phyloP scores from a whole-genome alignment of 64 coral and sea anemone genomes.

The Pocillopora damicornis region DNA sequence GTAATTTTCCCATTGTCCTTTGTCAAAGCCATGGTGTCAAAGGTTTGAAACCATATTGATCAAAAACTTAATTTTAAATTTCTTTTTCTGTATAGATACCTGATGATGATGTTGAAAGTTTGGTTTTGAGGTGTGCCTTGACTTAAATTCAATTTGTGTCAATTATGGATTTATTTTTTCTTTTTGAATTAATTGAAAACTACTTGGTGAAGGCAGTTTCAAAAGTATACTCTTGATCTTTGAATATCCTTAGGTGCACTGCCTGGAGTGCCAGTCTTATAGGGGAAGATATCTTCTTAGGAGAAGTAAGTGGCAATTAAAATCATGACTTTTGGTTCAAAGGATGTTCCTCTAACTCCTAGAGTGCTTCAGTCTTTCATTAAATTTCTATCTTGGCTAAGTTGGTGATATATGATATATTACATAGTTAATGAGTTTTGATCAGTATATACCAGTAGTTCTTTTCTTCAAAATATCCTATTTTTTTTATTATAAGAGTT shows the following conservation, averaged over 20 bases:
- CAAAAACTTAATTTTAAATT: neutral
- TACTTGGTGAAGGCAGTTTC: neutral
- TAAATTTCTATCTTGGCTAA: too few species aligned
- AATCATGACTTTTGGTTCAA: neutral
- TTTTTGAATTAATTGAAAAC: neutral
- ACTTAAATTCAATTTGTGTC: neutral
- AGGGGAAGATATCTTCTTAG: conserved; percentile 84
- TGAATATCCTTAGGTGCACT: conserved; percentile 44
- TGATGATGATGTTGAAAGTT: conserved; percentile 67
- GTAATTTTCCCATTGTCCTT: too few species aligned
- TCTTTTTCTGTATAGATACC: conserved; percentile 41
- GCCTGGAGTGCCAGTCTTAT: conserved; percentile 86
- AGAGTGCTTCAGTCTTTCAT: too few species aligned
- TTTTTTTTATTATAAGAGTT: too few species aligned
- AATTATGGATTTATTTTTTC: neutral
- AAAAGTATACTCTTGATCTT: neutral
- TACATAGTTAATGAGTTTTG: too few species aligned
- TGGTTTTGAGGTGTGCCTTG: conserved; percentile 50
- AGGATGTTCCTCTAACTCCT: neutral
- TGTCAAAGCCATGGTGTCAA: too few species aligned
- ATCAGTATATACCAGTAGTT: too few species aligned
- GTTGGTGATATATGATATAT: too few species aligned
- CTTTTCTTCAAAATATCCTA: too few species aligned
- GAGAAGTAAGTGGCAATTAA: conserved; percentile 57
- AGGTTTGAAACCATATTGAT: too few species aligned